Conservation (phyloP, 2,113 vertebrate species). For the Sylvietta virens region DNA sequence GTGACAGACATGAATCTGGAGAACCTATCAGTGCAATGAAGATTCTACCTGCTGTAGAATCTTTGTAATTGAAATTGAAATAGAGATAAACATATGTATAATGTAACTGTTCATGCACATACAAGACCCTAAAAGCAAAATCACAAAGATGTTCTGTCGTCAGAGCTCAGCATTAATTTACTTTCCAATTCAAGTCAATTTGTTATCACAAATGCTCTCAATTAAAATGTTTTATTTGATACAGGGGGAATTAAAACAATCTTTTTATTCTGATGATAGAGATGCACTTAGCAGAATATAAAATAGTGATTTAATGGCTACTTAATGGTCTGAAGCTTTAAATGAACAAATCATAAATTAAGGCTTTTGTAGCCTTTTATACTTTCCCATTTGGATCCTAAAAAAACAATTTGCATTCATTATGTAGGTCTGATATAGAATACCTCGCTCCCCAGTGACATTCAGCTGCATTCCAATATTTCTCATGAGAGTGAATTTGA, state of each 20-base stretch:
- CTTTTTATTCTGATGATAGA: slow-evolving; percentile 35
- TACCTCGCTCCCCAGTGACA: neutral
- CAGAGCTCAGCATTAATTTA: neutral
- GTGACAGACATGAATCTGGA: neutral
- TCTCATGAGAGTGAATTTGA: neutral
- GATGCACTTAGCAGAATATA: slow-evolving; percentile 31
- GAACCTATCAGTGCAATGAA: neutral
- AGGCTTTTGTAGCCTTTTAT: slow-evolving; percentile 9
- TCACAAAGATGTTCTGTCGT: neutral
- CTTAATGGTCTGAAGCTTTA: slow-evolving; percentile 39
- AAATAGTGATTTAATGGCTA: slow-evolving; percentile 32
- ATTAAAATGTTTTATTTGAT: slow-evolving; percentile 51
- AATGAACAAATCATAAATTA: slow-evolving; percentile 48
- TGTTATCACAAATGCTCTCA: slow-evolving; percentile 25
- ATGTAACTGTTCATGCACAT: neutral
- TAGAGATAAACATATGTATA: neutral
- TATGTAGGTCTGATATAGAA: neutral
- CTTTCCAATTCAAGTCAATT: slow-evolving; percentile 19
- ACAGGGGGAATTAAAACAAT: slow-evolving; percentile 29
- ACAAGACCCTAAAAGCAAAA: neutral
- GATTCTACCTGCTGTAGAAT: neutral
- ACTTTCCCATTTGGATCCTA: slow-evolving; percentile 15
- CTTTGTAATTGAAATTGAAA: neutral
- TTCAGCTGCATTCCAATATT: neutral
- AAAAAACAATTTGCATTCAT: slow-evolving; percentile 19